Evolutionary conservation across 2,797 vertebrate species (phyloP).

Genomic region (Lophotriccus pileatus): DNA sequence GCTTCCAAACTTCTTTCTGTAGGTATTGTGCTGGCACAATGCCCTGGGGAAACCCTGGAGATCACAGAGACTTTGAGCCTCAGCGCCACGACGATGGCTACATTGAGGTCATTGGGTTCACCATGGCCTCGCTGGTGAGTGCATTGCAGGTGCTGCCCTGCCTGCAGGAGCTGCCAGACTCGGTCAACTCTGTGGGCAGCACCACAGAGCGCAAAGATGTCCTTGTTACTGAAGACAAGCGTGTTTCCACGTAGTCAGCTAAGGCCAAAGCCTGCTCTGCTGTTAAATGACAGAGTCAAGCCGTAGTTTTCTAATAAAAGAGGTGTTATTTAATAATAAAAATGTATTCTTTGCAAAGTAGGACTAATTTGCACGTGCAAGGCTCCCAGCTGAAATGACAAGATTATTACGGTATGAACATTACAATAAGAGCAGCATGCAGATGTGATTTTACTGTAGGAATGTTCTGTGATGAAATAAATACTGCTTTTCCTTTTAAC

Average conservation of each 20-base stretch:
- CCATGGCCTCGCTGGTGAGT: slow-evolving; percentile 95
- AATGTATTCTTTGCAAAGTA: background rate
- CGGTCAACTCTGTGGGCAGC: fast-evolving
- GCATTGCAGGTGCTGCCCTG: too few relatives aligned
- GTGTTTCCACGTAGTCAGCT: background rate
- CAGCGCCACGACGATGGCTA: slow-evolving; percentile 97
- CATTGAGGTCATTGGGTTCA: slow-evolving; percentile 98
- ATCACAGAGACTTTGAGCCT: slow-evolving; percentile 97
- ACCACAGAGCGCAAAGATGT: background rate
- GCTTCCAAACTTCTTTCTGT: background rate
- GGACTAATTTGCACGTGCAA: background rate
- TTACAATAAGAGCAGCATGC: background rate
- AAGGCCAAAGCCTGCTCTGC: background rate
- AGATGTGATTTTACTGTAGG: background rate
- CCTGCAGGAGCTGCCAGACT: background rate
- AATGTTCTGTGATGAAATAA: background rate
- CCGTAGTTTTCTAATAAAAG: background rate
- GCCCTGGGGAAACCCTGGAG: slow-evolving; percentile 98
- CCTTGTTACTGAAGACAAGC: background rate
- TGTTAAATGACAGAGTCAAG: background rate
- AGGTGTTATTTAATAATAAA: background rate
- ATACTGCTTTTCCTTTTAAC: background rate
- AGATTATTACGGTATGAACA: background rate
- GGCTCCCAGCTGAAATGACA: background rate
- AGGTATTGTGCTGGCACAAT: slow-evolving; percentile 99